These are phyloP conservation scores for Mormyrus hasselquistii DNA, from an alignment of 2,797 vertebrate species.

Conservation along the genomic window DNA sequence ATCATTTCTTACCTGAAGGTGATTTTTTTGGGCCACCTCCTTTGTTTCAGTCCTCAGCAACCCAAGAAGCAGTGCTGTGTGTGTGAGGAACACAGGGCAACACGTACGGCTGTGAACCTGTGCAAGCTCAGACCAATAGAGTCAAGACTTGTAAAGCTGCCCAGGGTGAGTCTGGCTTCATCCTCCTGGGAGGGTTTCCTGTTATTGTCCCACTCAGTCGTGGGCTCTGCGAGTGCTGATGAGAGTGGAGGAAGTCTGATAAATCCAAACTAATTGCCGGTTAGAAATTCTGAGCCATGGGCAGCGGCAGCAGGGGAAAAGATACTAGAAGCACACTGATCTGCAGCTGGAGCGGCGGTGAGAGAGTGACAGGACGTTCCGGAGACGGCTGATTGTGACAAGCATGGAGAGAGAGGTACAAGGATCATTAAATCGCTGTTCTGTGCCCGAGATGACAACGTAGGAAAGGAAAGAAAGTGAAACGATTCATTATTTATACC, in stretches of 20 bases:
- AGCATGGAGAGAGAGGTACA: conserved; percentile 28
- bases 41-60: background rate
- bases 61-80: background rate
- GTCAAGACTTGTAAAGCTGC: conserved; percentile 46
- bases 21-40: background rate
- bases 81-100: background rate
- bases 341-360: conserved; percentile 30
- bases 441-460: conserved; percentile 31
- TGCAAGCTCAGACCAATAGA: conserved; percentile 23
- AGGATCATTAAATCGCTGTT: conserved; percentile 48
- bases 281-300: background rate
- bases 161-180: conserved; percentile 31
- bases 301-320: conserved; percentile 8
- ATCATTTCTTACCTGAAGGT: conserved; percentile 30
- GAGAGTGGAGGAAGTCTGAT: conserved; percentile 38
- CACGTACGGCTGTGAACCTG: conserved; percentile 19
- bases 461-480: conserved; percentile 31
- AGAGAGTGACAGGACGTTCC: conserved; percentile 38
- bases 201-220: conserved; percentile 51
- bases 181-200: conserved; percentile 50
- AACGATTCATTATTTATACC: conserved; percentile 63
- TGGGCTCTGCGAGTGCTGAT: conserved; percentile 13
- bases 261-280: conserved; percentile 26
- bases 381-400: conserved; percentile 6
- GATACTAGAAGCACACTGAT: background rate